Conservation (phyloP, 1,140 invertebrate species). For the Andricus grossulariae region DNA sequence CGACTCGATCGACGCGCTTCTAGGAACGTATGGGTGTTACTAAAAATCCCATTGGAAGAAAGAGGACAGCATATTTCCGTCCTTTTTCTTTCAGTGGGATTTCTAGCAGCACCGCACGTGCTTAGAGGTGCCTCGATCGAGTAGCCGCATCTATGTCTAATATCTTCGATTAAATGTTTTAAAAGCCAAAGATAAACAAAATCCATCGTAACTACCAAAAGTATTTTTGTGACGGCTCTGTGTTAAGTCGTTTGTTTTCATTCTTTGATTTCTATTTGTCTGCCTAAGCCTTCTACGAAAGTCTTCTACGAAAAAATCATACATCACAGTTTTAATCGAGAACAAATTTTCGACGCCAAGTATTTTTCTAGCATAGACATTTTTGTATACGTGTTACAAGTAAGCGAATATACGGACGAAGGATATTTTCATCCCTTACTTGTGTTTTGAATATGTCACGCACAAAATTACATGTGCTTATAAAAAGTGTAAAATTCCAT, state of each 20-base stretch:
- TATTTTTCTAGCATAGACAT: conserved; percentile 35
- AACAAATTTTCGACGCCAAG: conserved; percentile 35
- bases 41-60: too few species aligned
- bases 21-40: too few species aligned
- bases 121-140: too few species aligned
- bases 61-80: too few species aligned
- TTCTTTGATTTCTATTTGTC: background rate
- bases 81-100: too few species aligned
- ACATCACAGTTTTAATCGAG: conserved; percentile 28
- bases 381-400: background rate
- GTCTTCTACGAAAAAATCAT: background rate
- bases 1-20: too few species aligned
- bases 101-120: too few species aligned
- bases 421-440: conserved; percentile 37
- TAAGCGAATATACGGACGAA: background rate
- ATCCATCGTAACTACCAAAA: too few species aligned
- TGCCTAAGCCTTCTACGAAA: background rate
- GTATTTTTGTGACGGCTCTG: too few species aligned
- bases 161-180: too few species aligned
- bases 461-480: conserved; percentile 45
- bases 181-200: too few species aligned
- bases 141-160: too few species aligned
- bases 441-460: conserved; percentile 36
- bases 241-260: background rate
- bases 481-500: conserved; percentile 5